A percentile compares a stretch with the other conserved stretches of the same genome.
Evolutionary conservation across 2,113 vertebrate genomes (phyloP).

Genomic region (Chloropsis hardwickii): DNA sequence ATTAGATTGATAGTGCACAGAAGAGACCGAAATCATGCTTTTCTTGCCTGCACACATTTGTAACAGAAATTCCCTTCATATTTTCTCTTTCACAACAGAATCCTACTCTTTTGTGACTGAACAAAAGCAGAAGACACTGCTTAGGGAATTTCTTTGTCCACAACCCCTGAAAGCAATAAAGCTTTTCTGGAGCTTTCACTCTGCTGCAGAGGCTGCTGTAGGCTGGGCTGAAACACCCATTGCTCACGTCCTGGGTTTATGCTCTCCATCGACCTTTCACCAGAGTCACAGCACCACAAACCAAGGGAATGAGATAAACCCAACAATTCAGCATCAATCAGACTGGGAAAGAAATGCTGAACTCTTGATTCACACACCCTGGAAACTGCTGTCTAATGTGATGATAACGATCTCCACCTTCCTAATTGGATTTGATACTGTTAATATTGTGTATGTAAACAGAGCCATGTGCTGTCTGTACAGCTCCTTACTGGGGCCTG

Average conservation of each 20-base stretch:
- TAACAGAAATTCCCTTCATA: neutral
- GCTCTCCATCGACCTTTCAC: neutral
- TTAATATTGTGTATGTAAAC: constrained; percentile 33
- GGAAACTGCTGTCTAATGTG: neutral
- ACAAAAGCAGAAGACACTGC: neutral
- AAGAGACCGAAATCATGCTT: neutral
- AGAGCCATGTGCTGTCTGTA: neutral
- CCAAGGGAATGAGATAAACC: neutral
- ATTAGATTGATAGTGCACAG: fast-evolving
- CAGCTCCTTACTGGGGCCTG: neutral
- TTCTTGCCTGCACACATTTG: neutral
- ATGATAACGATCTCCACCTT: neutral
- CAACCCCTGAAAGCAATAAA: neutral
- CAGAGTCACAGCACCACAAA: neutral
- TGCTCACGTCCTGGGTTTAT: fast-evolving
- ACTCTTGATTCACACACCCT: neutral
- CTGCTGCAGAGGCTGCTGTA: neutral
- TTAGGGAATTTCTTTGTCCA: neutral
- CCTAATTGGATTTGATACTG: constrained; percentile 34
- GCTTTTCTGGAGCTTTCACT: neutral
- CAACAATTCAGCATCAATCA: neutral
- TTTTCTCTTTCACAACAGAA: neutral
- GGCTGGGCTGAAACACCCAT: neutral
- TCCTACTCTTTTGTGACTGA: neutral
- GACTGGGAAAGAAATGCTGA: neutral